Evolutionary conservation across 2,113 vertebrate genomes (phyloP), one percentile per base, ranked within the genome.

Genomic region (Antigone vipio): DNA sequence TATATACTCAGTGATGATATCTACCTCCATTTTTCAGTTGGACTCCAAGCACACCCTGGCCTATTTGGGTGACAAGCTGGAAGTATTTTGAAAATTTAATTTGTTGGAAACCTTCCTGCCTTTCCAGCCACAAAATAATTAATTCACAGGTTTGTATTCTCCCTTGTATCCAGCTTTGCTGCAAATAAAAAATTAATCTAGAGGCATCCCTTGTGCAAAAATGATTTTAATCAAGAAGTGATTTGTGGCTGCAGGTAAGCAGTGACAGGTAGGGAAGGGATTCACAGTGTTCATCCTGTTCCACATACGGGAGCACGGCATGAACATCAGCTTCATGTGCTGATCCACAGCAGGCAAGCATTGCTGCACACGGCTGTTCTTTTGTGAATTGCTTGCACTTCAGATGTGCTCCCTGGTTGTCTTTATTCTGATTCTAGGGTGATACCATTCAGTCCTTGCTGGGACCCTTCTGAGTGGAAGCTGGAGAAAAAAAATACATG

Each of bases 211-310:
- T 68, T 35, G 49, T 88, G 56, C 19, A 92, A 93, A 89, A 79
- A 19, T 45, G 44, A 88, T 89, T 95, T 96, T 88, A 85, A 91
- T 89, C 74, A 58, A 86, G 26, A 81, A 81, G 17, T 73, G 66
- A 93, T 89, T 95, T 87, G 81, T 89, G 66, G 52, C n/a, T 85
- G n/a, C 30, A 30, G 68, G 27, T 49, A 72, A 82, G 53, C 62
- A 45, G 24, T 29, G 22, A 72, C 84, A 93, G 30, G 42, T 40
- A 30, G n/a, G 59, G 32, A 69, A 89, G 18, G 17, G 52, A 89
- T 91, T 84, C 76, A 73, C 42, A 69, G 63, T 9, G 2, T 66
- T 95, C 60, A 83, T 74, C 34, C 53, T 88, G 78, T 58, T 94
- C 24, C 58, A 47, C 63, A n/a, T 63, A 91, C 0, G 7, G 66